These are phyloP conservation scores for Drosophila pruinosa DNA, from an alignment of 1,140 invertebrate genomes.

Conservation along the genomic window DNA sequence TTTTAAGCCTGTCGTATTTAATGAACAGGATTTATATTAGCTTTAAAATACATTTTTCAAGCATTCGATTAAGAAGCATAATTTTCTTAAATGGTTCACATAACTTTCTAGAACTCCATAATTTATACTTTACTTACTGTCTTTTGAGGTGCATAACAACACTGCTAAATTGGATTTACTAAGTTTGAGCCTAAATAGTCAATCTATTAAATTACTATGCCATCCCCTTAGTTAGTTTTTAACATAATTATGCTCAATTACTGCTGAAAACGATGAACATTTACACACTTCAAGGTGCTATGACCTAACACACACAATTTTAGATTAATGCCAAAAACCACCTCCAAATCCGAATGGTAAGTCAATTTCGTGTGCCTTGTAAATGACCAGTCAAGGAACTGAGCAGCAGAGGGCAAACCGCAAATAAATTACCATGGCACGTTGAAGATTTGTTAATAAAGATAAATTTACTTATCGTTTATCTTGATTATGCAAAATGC, in stretches of 20 bases:
- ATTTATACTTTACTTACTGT: no score
- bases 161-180: no score
- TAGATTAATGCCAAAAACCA: background rate
- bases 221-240: background rate
- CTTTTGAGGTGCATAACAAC: no score
- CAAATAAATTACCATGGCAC: constrained; percentile 73
- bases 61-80: no score
- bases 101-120: no score
- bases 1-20: background rate
- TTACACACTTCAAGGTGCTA: constrained; percentile 1
- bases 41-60: no score
- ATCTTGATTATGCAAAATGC: constrained; percentile 80
- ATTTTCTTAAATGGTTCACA: no score
- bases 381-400: constrained; percentile 44
- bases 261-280: background rate
- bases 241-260: constrained; percentile 2
- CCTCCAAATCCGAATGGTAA: constrained; percentile 22
- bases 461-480: constrained; percentile 81
- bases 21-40: background rate
- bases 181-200: no score
- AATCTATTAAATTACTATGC: background rate
- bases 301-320: constrained; percentile 7
- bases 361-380: constrained; percentile 57
- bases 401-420: constrained; percentile 44
- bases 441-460: constrained; percentile 81